A percentile compares a stretch with the other conserved stretches of the same genome.
Conservation (phyloP, 30 jellyfish, hydroid and myxozoan genomes). For the Clytia hemisphaerica region DNA sequence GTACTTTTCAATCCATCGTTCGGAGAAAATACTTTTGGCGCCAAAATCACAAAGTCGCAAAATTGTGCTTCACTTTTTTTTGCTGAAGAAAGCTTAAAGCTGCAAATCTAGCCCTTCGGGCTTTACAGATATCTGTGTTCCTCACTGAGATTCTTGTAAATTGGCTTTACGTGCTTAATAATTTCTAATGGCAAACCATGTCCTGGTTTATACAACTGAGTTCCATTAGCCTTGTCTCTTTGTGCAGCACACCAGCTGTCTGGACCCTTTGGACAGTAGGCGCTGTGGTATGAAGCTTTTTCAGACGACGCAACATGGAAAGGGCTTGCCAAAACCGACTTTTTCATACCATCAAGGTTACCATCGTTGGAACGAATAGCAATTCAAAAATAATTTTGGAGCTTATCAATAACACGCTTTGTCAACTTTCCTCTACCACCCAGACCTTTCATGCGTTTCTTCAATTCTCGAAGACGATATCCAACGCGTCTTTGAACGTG, state of each 20-base stretch:
- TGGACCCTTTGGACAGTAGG: slow-evolving; percentile 12
- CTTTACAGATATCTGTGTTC: too few relatives aligned
- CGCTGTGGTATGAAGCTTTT: neutral
- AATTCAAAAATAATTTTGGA: slow-evolving; percentile 38
- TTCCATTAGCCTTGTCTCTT: slow-evolving; percentile 10
- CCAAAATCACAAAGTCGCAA: too few relatives aligned
- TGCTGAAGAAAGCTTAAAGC: too few relatives aligned
- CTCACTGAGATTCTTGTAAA: neutral
- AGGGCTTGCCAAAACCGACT: slow-evolving; percentile 15
- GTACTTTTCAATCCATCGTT: too few relatives aligned
- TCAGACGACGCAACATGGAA: slow-evolving; percentile 42
- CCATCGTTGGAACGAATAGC: slow-evolving; percentile 32
- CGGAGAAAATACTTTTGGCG: too few relatives aligned
- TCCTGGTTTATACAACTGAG: slow-evolving; percentile 2
- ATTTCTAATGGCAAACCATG: neutral
- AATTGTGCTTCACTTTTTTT: too few relatives aligned
- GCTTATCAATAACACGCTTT: slow-evolving; percentile 7
- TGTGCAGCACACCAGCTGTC: slow-evolving; percentile 19
- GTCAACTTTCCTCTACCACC: slow-evolving; percentile 52
- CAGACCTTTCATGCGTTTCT: slow-evolving; percentile 10
- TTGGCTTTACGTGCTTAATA: neutral
- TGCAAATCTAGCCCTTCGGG: too few relatives aligned
- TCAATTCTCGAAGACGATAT: slow-evolving; percentile 10
- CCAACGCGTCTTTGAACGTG: slow-evolving; percentile 46
- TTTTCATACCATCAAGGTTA: slow-evolving; percentile 15